Base-by-base conservation (phyloP, 1,140 invertebrate species). In the Schlechtendalia chinensis region DNA sequence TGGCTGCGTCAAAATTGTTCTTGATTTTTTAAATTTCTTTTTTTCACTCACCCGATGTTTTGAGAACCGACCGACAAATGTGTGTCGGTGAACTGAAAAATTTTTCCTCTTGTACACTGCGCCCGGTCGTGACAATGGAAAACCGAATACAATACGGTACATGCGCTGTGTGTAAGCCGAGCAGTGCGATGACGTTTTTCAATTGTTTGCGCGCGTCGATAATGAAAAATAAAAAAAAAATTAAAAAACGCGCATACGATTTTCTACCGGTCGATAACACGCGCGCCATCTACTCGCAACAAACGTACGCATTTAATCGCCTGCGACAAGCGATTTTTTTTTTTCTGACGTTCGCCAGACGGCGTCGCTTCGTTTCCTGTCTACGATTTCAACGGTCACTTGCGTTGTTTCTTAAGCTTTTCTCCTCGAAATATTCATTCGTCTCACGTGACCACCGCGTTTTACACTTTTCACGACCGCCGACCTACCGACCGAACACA, bases 391-490 rank as follows among this genome's bases (percentile, higher is more conserved):
- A 63, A 63, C 61, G 27, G 17, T 67, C n/a, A 11, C 63, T 32
- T 32, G 32, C 39, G 39, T 22, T 10, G 22, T 22, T 69, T 69
- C 6, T 8, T 22, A n/a, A 22, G 11, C 45, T 67, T 45, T 67
- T 67, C n/a, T 12, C 5, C 22, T 69, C 32, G 39, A 45, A 47
- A 8, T n/a, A 11, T 50, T 50, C 22, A 22, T 24, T 50, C 27
- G 39, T 69, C 39, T 47, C 24, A n/a, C 39, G 65, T 22, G 22
- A 12, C 22, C 47, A 14, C 29, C 65, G 65, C 39, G 14, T 67
- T 69, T 69, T 69, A 39, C 22, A 69, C 45, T n/a, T 69, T n/a
- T 69, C n/a, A 5, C 39, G 14, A 63, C 47, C n/a, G n/a, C n/a
- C n/a, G n/a, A n/a, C n/a, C n/a, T n/a, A 10, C 59, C 27, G 29